Percentiles rank a stretch among this genome's conserved stretches.
These are phyloP conservation scores for Catharus minimus DNA, from an alignment of 2,113 vertebrate species.

Conservation along the genomic window DNA sequence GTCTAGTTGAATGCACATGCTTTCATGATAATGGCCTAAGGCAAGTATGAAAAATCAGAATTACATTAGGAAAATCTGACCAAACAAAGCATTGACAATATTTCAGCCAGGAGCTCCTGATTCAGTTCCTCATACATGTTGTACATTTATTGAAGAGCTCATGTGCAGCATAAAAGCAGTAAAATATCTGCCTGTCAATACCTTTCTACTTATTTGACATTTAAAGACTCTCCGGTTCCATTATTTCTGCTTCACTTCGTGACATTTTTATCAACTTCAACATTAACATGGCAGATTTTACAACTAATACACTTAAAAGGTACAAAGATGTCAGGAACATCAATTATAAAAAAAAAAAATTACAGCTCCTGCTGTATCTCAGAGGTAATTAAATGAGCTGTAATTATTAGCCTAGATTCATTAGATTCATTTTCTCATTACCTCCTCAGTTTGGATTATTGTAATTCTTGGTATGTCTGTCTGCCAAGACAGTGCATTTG, in stretches of 20 bases:
- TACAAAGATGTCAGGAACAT: conserved; percentile 58
- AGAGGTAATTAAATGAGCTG: conserved; percentile 53
- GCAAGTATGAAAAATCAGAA: conserved; percentile 4
- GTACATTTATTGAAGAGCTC: conserved; percentile 7
- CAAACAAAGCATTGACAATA: conserved; percentile 7
- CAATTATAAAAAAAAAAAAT: conserved; percentile 59
- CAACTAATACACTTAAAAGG: conserved; percentile 63
- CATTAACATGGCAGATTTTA: conserved; percentile 57
- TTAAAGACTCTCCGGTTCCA: conserved; percentile 51
- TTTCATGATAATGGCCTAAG: conserved; percentile 6
- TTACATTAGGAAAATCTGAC: conserved; percentile 12
- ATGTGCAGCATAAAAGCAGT: not conserved
- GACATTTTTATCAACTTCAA: conserved; percentile 64
- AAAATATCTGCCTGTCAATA: conserved; percentile 39
- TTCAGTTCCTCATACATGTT: not conserved
- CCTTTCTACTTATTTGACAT: conserved; percentile 52
- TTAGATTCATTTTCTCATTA: conserved; percentile 56
- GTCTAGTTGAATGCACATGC: not conserved
- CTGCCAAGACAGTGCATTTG: not conserved
- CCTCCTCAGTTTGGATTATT: conserved; percentile 44
- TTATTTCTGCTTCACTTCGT: conserved; percentile 57
- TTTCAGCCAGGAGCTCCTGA: not conserved
- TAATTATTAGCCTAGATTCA: conserved; percentile 66
- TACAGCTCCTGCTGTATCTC: conserved; percentile 58
- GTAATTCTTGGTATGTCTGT: conserved; percentile 31